Conservation (phyloP, 2,888 invertebrate species). For the Metacarcinus magister region DNA sequence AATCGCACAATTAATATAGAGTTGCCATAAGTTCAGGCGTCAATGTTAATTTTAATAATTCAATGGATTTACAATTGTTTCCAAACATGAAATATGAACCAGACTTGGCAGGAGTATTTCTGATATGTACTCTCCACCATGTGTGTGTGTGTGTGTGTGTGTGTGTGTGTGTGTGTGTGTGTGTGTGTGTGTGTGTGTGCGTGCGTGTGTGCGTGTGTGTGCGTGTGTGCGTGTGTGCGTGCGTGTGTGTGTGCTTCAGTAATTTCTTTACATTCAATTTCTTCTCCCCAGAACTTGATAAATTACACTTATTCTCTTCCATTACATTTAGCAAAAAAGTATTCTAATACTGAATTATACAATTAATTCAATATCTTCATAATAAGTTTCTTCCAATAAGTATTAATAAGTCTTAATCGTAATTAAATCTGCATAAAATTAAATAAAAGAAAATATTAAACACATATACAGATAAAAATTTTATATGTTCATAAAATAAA, state of each 20-base stretch:
- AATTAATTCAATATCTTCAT: conserved; percentile 5
- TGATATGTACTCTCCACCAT: too few species aligned
- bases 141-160: too few species aligned
- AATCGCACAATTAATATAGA: background rate
- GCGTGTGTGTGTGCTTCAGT: background rate
- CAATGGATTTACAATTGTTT: too few species aligned
- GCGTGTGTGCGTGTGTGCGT: background rate
- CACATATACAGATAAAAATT: background rate
- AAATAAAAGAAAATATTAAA: background rate
- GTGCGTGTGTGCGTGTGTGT: background rate
- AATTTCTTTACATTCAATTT: background rate
- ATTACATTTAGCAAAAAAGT: background rate
- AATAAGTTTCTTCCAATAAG: background rate
- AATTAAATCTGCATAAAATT: background rate
- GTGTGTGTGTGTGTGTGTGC: too few species aligned
- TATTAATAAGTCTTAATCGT: background rate
- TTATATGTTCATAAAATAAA: background rate
- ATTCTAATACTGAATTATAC: background rate
- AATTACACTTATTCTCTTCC: background rate
- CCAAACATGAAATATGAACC: too few species aligned
- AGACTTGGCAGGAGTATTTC: too few species aligned
- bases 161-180: too few species aligned
- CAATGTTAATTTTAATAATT: background rate
- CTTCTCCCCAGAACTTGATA: background rate
- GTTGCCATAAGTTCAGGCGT: background rate